Evolutionary conservation across 2,888 invertebrate species (phyloP), one percentile per base, ranked within the genome.

Genomic region (Tachina grossa): DNA sequence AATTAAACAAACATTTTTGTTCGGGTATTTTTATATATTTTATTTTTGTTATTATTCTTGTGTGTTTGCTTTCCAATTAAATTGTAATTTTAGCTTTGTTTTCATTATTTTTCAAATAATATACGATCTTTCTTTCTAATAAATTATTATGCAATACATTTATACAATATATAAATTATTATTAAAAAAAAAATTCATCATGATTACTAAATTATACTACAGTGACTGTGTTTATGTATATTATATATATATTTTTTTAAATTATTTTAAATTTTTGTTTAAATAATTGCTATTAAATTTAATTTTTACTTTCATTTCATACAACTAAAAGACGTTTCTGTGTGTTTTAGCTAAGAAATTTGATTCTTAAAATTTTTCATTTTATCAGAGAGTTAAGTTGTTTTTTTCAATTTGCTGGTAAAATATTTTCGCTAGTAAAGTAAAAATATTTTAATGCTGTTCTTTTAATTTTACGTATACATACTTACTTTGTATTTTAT

Each of bases 61-160:
- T 22, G 19, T 80, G n/a, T 85, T 79, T 76, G 45, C 55, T 49
- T 79, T 83, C 78, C 85, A 85, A 85, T 85, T 85, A 76, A 79
- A 85, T 85, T 85, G 85, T 71, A 57, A 49, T 71, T 68, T 79
- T 68, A 63, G 19, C 41, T 68, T 55, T 69, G 61, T 71, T 74
- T 69, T 14, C 14, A 71, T 79, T 84, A 77, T 81, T 81, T 66
- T 69, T 82, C 45, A 84, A 84, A 84, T 72, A 81, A 77, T 81
- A 72, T 57, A 76, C 13, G 80, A 53, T 59, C 69, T 49, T 59
- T 80, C 31, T 65, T 76, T 59, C 82, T 85, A 85, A 85, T 85
- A 82, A 85, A 71, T 85, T 85, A 85, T 57, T 75, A 75, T 79
- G 82, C 75, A 43, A 78, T 75, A 85, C 74, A 85, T 85, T 85